These are phyloP conservation scores for Cyphomyrus discorhynchus DNA, from an alignment of 2,113 vertebrate species.

Conservation along the genomic window DNA sequence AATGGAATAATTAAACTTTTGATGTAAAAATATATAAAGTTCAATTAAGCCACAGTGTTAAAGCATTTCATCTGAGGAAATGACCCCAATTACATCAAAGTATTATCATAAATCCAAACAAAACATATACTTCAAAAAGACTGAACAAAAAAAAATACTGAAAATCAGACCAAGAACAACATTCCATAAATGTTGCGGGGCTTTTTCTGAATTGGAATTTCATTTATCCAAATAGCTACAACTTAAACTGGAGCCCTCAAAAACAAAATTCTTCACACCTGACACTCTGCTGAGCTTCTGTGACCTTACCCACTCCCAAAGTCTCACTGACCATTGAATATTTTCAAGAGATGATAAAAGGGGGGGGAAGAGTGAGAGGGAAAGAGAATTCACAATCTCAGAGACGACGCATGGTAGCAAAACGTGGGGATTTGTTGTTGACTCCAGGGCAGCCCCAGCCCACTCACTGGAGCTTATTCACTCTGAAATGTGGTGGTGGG, in stretches of 20 bases:
- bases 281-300: background rate
- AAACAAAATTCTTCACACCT: background rate
- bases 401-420: conserved; percentile 14
- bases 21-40: conserved; percentile 49
- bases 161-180: background rate
- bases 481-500: conserved; percentile 38
- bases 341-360: background rate
- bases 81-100: conserved; percentile 55
- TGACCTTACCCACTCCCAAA: background rate
- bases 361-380: background rate
- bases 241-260: background rate
- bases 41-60: conserved; percentile 42
- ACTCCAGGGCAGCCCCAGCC: background rate
- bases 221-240: background rate
- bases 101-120: conserved; percentile 36
- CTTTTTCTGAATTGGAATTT: background rate
- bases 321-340: background rate
- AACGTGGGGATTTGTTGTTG: conserved; percentile 28
- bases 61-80: conserved; percentile 43
- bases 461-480: conserved; percentile 12
- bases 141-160: conserved; percentile 32
- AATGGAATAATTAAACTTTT: conserved; percentile 57
- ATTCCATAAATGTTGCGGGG: background rate
- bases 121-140: background rate
- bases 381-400: background rate